Evolutionary conservation across 1,140 invertebrate genomes (phyloP).

Genomic region (Harlomillsia oculata): DNA sequence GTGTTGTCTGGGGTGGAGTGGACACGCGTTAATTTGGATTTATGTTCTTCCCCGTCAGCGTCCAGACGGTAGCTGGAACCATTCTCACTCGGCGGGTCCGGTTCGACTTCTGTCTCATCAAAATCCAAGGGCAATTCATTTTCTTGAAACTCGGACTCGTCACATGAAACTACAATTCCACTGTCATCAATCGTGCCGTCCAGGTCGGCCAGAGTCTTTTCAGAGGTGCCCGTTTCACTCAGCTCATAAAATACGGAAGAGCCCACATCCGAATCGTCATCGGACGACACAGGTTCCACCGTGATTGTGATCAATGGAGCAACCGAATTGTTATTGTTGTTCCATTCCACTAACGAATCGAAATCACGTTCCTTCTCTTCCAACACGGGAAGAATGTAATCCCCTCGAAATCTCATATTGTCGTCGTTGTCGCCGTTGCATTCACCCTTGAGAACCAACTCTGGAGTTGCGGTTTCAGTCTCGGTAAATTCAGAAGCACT

Average conservation of each 20-base stretch:
- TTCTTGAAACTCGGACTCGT: neutral
- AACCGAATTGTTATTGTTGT: conserved; percentile 1
- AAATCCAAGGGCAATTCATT: neutral
- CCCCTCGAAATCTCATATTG: neutral
- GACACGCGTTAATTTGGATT: conserved; percentile 16
- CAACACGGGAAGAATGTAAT: neutral
- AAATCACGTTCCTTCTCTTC: too few relatives aligned
- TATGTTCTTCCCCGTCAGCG: conserved; percentile 2
- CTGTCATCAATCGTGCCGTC: conserved; percentile 12
- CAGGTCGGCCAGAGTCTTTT: conserved; percentile 21
- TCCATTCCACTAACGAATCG: conserved; percentile 12
- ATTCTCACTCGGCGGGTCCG: neutral
- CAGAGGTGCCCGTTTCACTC: conserved; percentile 24
- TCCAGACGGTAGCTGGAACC: neutral
- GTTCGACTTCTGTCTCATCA: neutral
- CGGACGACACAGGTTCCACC: conserved; percentile 22
- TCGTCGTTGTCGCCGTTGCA: too few relatives aligned
- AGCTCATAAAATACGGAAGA: conserved; percentile 23
- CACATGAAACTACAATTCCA: conserved; percentile 17
- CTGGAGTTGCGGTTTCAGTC: too few relatives aligned
- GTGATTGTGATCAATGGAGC: conserved; percentile 32
- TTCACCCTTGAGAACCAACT: too few relatives aligned
- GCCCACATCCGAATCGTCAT: conserved; percentile 25
- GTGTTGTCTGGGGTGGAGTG: conserved; percentile 20
- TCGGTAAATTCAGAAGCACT: too few relatives aligned